Base-by-base conservation (phyloP, 2,888 invertebrate species). In the Cryptus viduatorius region DNA sequence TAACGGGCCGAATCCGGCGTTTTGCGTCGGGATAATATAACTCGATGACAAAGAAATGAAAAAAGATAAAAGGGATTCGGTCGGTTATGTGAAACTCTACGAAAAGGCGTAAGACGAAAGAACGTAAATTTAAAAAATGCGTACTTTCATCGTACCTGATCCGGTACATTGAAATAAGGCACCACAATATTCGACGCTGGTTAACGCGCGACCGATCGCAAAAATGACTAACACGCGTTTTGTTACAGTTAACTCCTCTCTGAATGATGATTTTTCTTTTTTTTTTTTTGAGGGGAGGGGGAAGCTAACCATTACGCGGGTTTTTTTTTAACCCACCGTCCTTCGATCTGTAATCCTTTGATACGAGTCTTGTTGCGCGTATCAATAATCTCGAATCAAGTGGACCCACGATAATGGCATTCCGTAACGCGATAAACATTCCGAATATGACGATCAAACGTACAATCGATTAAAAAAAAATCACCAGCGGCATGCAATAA, bases 121-220 rank as follows among this genome's bases (percentile, higher is more conserved):
- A 89, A 84, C 86, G 86, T 78, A 86, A 88, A 88, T 86, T 84
- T 10, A 61, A 61, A 61, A 29, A 86, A 90, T 88, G 81, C 79
- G 83, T 91, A 92, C 92, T 92, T 93, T 91, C 92, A 89, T 90
- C 85, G 88, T 89, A 89, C 88, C 91, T 88, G 75, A 78, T 71
- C 69, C 85, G 90, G 89, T 89, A 89, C 90, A 89, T 89, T 89
- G 90, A 93, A 92, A 93, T 93, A 93, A 93, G 93, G 93, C 93
- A 93, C 93, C 92, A 91, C 87, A 90, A 85, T 86, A 90, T 89
- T 90, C 90, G 89, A 90, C 86, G 88, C 87, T 87, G 79, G 85
- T 83, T 85, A 72, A 81, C 81, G 85, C 79, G 84, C 75, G 68
- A 82, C 48, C 69, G 48, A 76, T 79, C 67, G 78, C 81, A 72